Evolutionary conservation across 1,140 invertebrate species (phyloP).

Genomic region (Musca vetustissima): DNA sequence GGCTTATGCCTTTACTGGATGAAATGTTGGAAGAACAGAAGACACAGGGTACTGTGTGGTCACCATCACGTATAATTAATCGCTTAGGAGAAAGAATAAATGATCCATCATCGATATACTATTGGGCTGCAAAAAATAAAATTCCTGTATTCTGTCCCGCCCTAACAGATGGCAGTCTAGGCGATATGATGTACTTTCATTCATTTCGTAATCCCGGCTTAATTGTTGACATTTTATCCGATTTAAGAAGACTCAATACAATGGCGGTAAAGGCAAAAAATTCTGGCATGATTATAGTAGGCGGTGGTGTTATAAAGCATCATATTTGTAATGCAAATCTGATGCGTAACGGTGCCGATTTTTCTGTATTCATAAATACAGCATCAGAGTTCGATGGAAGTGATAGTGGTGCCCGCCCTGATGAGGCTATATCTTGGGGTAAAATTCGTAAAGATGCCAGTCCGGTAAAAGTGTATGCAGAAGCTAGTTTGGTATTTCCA

Average conservation of each 20-base stretch:
- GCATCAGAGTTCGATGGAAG: conserved; percentile 97
- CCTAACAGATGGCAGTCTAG: conserved; percentile 96
- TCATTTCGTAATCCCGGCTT: conserved; percentile 91
- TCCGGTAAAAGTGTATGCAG: conserved; percentile 95
- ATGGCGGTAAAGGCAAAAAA: conserved; percentile 93
- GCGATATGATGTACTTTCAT: conserved; percentile 99
- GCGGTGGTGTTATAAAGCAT: conserved; percentile 97
- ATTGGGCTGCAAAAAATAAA: conserved; percentile 97
- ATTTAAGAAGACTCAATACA: conserved; percentile 86
- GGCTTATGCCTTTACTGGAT: conserved; percentile 94
- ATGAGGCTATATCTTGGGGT: conserved; percentile 98
- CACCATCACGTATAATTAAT: conserved; percentile 87
- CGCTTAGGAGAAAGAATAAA: conserved; percentile 88
- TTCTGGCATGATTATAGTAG: conserved; percentile 96
- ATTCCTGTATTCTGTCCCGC: conserved; percentile 99
- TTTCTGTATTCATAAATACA: conserved; percentile 96
- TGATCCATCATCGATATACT: conserved; percentile 90
- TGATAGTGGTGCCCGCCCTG: conserved; percentile 95
- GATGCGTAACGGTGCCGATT: conserved; percentile 99
- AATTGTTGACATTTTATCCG: conserved; percentile 91
- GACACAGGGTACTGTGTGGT: conserved; percentile 77
- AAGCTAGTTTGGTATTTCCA: conserved; percentile 94
- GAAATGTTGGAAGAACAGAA: conserved; percentile 90
- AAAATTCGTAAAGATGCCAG: conserved; percentile 88
- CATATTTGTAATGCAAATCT: conserved; percentile 98